Evolutionary conservation across 1,140 invertebrate genomes (phyloP).

Genomic region (Neodiprion fabricii): DNA sequence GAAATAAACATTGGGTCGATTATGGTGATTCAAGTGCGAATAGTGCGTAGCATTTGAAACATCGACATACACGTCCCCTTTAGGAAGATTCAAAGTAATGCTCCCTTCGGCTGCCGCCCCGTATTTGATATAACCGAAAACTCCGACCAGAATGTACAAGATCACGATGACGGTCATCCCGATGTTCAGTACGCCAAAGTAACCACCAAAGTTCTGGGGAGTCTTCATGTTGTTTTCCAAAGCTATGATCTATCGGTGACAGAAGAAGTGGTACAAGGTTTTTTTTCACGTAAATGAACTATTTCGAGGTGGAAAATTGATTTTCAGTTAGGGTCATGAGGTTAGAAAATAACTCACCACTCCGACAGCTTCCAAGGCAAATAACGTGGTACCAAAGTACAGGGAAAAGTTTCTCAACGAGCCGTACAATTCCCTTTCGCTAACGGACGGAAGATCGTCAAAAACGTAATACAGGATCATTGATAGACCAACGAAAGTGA

Average conservation of each 20-base stretch:
- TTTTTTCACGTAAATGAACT: not conserved
- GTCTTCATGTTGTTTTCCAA: slow-evolving; percentile 87
- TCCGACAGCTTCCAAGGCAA: slow-evolving; percentile 89
- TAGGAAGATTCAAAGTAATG: slow-evolving; percentile 77
- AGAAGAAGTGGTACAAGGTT: slow-evolving; percentile 16
- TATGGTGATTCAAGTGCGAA: not conserved
- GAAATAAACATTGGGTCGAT: not conserved
- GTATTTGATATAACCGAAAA: slow-evolving; percentile 84
- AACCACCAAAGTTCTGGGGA: slow-evolving; percentile 73
- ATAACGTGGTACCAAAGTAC: slow-evolving; percentile 88
- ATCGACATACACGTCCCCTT: slow-evolving; percentile 60
- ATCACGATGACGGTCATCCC: slow-evolving; percentile 78
- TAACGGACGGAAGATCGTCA: slow-evolving; percentile 66
- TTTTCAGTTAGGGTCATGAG: slow-evolving; percentile 8
- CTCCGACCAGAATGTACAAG: slow-evolving; percentile 79
- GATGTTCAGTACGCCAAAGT: slow-evolving; percentile 78
- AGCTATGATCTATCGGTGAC: slow-evolving; percentile 72
- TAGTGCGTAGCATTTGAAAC: too few relatives aligned
- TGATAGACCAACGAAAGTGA: slow-evolving; percentile 73
- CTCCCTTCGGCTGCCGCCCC: slow-evolving; percentile 70
- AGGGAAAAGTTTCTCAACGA: slow-evolving; percentile 68
- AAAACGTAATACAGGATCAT: slow-evolving; percentile 75
- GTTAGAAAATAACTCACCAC: slow-evolving; percentile 67
- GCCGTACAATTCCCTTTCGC: slow-evolving; percentile 65
- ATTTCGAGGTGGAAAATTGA: not conserved